A percentile compares a stretch with the other conserved stretches of the same genome.
Conservation (phyloP, 2,113 vertebrate genomes). For the Spizaetus ornatus region DNA sequence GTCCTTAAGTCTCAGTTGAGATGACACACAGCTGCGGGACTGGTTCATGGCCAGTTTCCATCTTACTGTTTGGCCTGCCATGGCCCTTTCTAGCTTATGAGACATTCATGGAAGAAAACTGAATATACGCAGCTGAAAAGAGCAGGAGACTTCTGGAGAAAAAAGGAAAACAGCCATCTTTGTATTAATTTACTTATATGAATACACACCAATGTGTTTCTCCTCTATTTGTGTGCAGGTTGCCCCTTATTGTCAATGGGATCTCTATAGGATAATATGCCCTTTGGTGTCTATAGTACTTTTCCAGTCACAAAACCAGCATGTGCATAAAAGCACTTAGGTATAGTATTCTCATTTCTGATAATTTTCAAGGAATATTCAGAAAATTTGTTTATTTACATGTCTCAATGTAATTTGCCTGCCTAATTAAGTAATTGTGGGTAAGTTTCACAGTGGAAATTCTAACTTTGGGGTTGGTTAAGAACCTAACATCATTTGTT, state of each 20-base stretch:
- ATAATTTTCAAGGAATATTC: neutral
- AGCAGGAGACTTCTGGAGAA: neutral
- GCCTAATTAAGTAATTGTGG: neutral
- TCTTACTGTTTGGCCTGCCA: neutral
- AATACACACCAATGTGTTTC: neutral
- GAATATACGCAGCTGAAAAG: neutral
- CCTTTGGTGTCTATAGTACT: neutral
- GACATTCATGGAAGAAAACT: neutral
- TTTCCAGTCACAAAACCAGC: neutral
- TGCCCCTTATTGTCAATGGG: neutral
- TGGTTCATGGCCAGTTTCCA: neutral
- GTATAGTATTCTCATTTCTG: neutral
- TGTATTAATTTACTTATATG: neutral
- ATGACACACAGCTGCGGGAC: neutral
- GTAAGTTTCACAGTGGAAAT: neutral
- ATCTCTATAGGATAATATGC: neutral
- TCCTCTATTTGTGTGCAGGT: neutral
- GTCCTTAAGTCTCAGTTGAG: neutral
- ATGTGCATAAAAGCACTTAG: neutral
- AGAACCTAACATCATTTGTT: neutral
- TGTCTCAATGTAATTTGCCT: neutral
- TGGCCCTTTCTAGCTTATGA: neutral
- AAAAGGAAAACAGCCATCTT: neutral
- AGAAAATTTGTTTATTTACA: neutral
- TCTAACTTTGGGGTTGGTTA: neutral